Evolutionary conservation across 2,113 vertebrate species (phyloP).

Genomic region (Montifringilla adamsi): DNA sequence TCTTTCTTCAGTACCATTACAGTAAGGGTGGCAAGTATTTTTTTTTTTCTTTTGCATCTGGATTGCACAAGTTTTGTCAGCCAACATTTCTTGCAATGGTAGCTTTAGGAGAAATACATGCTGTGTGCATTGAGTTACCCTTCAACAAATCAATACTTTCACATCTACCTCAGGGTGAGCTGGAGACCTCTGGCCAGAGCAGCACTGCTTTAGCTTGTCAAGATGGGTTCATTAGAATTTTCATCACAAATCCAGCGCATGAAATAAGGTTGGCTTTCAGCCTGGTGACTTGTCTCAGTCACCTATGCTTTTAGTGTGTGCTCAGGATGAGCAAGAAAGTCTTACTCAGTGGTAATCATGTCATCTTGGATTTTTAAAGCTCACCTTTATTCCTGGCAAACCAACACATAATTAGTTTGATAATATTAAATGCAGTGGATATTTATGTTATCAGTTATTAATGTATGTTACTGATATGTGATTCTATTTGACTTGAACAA

Average conservation of each 20-base stretch:
- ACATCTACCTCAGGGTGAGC: background rate
- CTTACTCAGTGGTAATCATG: constrained; percentile 34
- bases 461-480: background rate
- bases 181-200: background rate
- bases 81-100: background rate
- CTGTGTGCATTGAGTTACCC: background rate
- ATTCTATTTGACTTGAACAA: constrained; percentile 14
- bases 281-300: constrained; percentile 33
- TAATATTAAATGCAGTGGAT: constrained; percentile 7
- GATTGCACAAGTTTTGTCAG: background rate
- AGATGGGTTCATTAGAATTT: constrained; percentile 6
- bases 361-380: constrained; percentile 41
- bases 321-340: background rate
- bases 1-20: background rate
- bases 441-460: constrained; percentile 61
- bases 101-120: background rate
- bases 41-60: background rate
- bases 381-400: constrained; percentile 55
- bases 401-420: constrained; percentile 44
- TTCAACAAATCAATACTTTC: background rate
- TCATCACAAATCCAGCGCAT: background rate
- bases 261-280: constrained; percentile 26
- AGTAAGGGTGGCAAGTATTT: background rate
- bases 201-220: background rate
- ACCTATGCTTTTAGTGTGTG: constrained; percentile 18